phyloP scores from a whole-genome alignment of 2,113 vertebrate species.

The Amia ocellicauda region DNA sequence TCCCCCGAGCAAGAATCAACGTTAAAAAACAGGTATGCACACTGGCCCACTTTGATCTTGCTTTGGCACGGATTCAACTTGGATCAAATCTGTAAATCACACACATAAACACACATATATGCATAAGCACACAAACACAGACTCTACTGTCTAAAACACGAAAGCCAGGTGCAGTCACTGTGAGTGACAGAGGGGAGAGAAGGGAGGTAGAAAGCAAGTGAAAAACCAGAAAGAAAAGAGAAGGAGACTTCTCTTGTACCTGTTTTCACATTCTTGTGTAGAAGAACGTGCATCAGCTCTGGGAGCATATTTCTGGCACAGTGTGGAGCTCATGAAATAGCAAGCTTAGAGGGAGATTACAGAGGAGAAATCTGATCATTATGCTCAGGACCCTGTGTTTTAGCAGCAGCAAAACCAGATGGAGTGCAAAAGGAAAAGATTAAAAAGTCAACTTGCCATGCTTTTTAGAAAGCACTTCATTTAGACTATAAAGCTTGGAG shows the following conservation, averaged over 20 bases:
- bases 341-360: slow-evolving; percentile 64
- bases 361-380: slow-evolving; percentile 67
- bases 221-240: slow-evolving; percentile 18
- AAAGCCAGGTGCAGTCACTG: slow-evolving; percentile 64
- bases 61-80: slow-evolving; percentile 51
- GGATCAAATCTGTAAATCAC: slow-evolving; percentile 44
- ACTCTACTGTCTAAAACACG: slow-evolving; percentile 57
- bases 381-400: slow-evolving; percentile 61
- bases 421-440: slow-evolving; percentile 51
- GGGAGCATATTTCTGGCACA: slow-evolving; percentile 9
- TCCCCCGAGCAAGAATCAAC: slow-evolving; percentile 54
- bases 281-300: not conserved
- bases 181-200: slow-evolving; percentile 49
- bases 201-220: slow-evolving; percentile 48
- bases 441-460: slow-evolving; percentile 41
- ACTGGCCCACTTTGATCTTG: slow-evolving; percentile 66
- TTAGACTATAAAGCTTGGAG: not conserved
- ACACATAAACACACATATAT: slow-evolving; percentile 42
- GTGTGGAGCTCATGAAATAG: slow-evolving; percentile 41
- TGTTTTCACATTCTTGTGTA: not conserved
- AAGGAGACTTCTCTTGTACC: slow-evolving; percentile 25
- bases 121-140: slow-evolving; percentile 15
- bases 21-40: slow-evolving; percentile 66
- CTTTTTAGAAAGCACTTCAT: not conserved
- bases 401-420: slow-evolving; percentile 59